These are phyloP conservation scores for Chitala chitala DNA, from an alignment of 2,113 vertebrate genomes.

Conservation along the genomic window DNA sequence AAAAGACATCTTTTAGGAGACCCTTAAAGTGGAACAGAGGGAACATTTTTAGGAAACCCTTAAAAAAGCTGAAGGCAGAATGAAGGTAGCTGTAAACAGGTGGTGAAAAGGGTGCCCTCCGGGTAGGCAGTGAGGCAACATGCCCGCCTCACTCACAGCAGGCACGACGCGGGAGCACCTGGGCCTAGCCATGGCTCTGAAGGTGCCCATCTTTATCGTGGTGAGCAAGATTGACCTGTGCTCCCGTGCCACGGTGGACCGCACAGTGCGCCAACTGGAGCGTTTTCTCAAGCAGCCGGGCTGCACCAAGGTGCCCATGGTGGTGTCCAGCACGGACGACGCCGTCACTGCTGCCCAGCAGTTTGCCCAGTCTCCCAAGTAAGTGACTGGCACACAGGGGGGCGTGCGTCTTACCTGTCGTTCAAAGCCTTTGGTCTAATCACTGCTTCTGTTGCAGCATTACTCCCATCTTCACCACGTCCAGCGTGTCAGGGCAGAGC, in stretches of 20 bases:
- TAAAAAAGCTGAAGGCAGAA: background rate
- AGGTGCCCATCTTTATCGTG: slow-evolving; percentile 96
- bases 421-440: too few species aligned
- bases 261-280: slow-evolving; percentile 90
- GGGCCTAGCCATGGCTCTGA: slow-evolving; percentile 90
- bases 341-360: slow-evolving; percentile 93
- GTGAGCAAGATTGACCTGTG: slow-evolving; percentile 96
- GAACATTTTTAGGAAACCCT: too few species aligned
- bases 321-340: slow-evolving; percentile 78
- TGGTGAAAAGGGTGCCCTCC: background rate
- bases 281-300: slow-evolving; percentile 92
- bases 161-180: slow-evolving; percentile 95
- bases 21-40: too few species aligned
- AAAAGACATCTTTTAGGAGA: too few species aligned
- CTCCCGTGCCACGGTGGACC: slow-evolving; percentile 80
- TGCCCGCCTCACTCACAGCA: slow-evolving; percentile 54
- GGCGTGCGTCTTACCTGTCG: too few species aligned
- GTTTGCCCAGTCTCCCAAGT: slow-evolving; percentile 93
- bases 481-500: slow-evolving; percentile 91
- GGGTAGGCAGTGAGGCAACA: background rate
- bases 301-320: slow-evolving; percentile 94
- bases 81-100: background rate
- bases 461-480: slow-evolving; percentile 93
- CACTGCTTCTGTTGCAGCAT: slow-evolving; percentile 67
- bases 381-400: too few species aligned